phyloP scores from a whole-genome alignment of 2,113 vertebrate genomes.

The Clarias batrachus region DNA sequence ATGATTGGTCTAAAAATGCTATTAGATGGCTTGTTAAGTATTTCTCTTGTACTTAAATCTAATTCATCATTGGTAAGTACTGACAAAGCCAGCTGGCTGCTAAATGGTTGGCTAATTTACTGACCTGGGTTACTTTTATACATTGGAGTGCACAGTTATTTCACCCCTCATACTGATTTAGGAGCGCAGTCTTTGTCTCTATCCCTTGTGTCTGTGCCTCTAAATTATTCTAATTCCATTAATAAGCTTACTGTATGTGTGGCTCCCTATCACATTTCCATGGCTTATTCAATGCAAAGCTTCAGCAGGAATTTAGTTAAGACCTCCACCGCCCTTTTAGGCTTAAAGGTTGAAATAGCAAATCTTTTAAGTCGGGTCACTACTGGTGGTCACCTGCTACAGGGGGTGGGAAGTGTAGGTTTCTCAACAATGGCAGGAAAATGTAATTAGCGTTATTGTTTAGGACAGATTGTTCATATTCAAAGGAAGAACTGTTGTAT shows the following conservation, averaged over 20 bases:
- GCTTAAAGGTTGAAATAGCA: constrained; percentile 19
- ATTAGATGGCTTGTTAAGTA: background rate
- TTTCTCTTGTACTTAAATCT: background rate
- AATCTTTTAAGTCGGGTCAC: constrained; percentile 42
- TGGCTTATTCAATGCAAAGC: constrained; percentile 21
- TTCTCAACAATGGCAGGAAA: background rate
- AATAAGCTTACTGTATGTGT: constrained; percentile 42
- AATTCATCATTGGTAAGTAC: background rate
- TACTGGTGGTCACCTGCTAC: background rate
- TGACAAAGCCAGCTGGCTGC: background rate
- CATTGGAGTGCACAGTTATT: background rate
- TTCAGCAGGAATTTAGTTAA: constrained; percentile 46
- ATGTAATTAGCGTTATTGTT: background rate
- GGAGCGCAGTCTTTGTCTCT: background rate
- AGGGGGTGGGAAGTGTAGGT: background rate
- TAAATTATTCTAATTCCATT: background rate
- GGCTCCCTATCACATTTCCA: constrained; percentile 31
- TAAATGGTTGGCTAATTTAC: background rate
- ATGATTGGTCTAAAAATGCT: background rate
- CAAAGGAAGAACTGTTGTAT: background rate
- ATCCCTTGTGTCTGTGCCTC: background rate
- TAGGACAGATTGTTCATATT: background rate
- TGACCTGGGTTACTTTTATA: background rate
- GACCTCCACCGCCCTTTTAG: constrained; percentile 14
- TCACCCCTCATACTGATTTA: background rate